Conservation (phyloP, 2,113 vertebrate genomes). For the Callocephalon fimbriatum region DNA sequence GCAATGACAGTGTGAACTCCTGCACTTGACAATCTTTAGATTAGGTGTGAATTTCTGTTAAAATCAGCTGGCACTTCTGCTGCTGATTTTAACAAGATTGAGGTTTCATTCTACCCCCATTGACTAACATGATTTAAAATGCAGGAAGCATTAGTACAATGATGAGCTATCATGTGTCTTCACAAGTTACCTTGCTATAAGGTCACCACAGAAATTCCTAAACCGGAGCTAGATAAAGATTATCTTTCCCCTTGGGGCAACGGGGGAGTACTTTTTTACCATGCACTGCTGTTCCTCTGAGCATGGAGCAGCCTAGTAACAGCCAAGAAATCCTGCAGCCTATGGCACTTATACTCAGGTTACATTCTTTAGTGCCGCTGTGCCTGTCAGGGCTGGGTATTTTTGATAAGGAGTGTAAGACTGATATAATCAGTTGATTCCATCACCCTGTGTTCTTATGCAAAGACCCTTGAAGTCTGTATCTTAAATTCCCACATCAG, state of each 20-base stretch:
- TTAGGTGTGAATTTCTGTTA: neutral
- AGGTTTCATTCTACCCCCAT: neutral
- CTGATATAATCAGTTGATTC: neutral
- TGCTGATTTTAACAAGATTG: neutral
- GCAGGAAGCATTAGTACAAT: neutral
- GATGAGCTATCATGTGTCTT: neutral
- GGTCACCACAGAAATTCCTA: neutral
- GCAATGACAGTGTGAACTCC: neutral
- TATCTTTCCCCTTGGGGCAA: neutral
- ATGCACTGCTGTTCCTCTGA: neutral
- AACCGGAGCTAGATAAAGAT: neutral
- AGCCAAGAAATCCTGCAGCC: neutral
- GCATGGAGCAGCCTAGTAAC: neutral
- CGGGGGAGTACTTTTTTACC: neutral
- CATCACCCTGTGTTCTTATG: neutral
- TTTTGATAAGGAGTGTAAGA: neutral
- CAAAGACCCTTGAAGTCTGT: neutral
- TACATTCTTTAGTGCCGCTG: neutral
- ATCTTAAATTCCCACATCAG: neutral
- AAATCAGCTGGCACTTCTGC: neutral
- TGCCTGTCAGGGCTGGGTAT: neutral
- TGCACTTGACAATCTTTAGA: neutral
- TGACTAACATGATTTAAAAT: neutral
- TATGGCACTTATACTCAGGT: neutral
- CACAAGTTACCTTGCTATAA: neutral